phyloP scores from a whole-genome alignment of 2,113 vertebrate genomes.

The Terrapene triunguis region DNA sequence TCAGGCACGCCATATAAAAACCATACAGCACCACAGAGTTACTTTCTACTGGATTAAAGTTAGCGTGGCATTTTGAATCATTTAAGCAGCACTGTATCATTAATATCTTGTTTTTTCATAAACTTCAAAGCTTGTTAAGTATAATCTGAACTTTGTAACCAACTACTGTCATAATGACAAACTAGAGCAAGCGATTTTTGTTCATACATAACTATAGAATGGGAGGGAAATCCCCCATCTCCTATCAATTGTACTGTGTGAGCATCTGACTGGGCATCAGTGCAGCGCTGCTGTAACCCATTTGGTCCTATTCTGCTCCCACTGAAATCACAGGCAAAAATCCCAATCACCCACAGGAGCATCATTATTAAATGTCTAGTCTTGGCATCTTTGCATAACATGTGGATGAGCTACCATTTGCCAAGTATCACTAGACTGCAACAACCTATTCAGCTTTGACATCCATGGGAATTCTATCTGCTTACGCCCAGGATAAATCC shows the following conservation, averaged over 20 bases:
- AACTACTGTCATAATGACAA: background rate
- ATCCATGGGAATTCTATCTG: background rate
- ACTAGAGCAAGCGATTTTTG: background rate
- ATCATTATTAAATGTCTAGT: background rate
- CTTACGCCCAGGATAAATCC: background rate
- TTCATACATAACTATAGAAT: background rate
- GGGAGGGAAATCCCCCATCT: background rate
- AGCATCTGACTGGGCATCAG: background rate
- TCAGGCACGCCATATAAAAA: background rate
- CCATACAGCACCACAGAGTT: background rate
- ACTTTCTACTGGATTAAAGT: background rate
- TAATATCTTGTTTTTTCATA: conserved; percentile 16
- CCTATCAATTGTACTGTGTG: background rate
- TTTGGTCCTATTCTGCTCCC: background rate
- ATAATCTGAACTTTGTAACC: background rate
- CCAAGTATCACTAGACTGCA: background rate
- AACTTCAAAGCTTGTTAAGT: background rate
- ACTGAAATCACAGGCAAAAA: background rate
- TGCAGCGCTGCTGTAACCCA: no score
- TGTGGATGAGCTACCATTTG: background rate
- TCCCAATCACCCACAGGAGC: background rate
- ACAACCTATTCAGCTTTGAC: background rate
- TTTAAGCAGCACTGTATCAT: background rate
- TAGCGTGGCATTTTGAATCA: background rate
- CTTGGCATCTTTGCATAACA: background rate